Percentiles rank a stretch among this genome's conserved stretches.
phyloP scores from a whole-genome alignment of 2,888 invertebrate species.

The Zhuqinia jingwanae region DNA sequence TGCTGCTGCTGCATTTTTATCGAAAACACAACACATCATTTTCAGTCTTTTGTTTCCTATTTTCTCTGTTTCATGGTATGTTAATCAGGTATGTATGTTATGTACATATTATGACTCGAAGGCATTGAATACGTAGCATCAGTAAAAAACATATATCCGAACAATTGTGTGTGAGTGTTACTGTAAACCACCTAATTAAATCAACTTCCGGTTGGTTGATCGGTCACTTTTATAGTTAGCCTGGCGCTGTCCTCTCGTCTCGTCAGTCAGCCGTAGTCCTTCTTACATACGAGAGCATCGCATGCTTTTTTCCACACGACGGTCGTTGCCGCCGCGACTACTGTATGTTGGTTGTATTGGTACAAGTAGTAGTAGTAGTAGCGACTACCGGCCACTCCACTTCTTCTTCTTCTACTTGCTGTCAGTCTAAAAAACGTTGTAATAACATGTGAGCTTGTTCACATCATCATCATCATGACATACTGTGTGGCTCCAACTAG shows the following conservation, averaged over 20 bases:
- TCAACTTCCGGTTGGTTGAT: constrained; percentile 59
- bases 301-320: not conserved
- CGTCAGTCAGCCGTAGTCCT: not conserved
- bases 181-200: constrained; percentile 61
- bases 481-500: too few relatives aligned
- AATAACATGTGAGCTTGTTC: not conserved
- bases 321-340: not conserved
- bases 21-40: too few relatives aligned
- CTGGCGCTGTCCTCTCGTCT: not conserved
- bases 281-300: too few relatives aligned
- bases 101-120: too few relatives aligned
- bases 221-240: not conserved
- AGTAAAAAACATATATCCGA: constrained; percentile 8
- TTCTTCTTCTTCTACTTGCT: not conserved
- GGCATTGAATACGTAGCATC: constrained; percentile 11
- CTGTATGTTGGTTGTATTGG: too few relatives aligned
- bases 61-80: too few relatives aligned
- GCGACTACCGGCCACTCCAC: too few relatives aligned
- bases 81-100: constrained; percentile 40
- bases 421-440: not conserved
- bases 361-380: too few relatives aligned
- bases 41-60: too few relatives aligned
- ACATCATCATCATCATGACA: constrained; percentile 1
- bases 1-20: not conserved
- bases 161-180: constrained; percentile 13